Conservation (phyloP, 1,140 invertebrate genomes). For the Bombus picipes region DNA sequence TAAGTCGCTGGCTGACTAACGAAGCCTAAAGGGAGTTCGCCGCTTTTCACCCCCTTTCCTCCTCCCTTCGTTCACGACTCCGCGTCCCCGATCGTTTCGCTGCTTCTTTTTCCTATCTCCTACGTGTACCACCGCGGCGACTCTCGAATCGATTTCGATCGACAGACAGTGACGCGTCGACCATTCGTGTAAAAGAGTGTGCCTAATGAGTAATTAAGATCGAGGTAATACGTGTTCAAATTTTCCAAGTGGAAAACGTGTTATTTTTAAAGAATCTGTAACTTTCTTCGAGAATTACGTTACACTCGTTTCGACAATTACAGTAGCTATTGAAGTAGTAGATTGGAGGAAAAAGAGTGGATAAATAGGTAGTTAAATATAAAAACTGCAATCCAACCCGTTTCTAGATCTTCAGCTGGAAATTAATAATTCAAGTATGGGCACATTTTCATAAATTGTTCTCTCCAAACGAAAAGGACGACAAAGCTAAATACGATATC, state of each 20-base stretch:
- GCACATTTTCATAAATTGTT: too few species aligned
- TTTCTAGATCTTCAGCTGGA: too few species aligned
- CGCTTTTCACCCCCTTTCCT: slow-evolving; percentile 25
- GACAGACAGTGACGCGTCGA: slow-evolving; percentile 4
- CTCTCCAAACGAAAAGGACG: too few species aligned
- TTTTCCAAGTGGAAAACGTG: too few species aligned
- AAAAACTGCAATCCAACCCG: too few species aligned
- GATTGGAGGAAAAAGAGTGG: too few species aligned
- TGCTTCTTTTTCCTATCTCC: not conserved
- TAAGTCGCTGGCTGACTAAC: slow-evolving; percentile 67
- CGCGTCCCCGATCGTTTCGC: not conserved
- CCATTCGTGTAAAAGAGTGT: not conserved
- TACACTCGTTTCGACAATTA: not conserved
- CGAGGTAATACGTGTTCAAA: not conserved
- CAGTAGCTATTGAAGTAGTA: too few species aligned
- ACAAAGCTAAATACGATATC: too few species aligned
- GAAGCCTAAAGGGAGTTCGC: slow-evolving; percentile 56
- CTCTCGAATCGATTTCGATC: slow-evolving; percentile 24
- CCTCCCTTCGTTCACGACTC: slow-evolving; percentile 17
- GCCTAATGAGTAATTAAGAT: slow-evolving; percentile 40
- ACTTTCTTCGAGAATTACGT: not conserved
- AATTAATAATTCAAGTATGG: too few species aligned
- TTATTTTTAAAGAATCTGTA: not conserved
- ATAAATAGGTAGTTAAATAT: not conserved
- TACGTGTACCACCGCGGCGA: not conserved